These are phyloP conservation scores for Hydrolagus affinis DNA, from an alignment of 2,113 vertebrate genomes.

Conservation along the genomic window DNA sequence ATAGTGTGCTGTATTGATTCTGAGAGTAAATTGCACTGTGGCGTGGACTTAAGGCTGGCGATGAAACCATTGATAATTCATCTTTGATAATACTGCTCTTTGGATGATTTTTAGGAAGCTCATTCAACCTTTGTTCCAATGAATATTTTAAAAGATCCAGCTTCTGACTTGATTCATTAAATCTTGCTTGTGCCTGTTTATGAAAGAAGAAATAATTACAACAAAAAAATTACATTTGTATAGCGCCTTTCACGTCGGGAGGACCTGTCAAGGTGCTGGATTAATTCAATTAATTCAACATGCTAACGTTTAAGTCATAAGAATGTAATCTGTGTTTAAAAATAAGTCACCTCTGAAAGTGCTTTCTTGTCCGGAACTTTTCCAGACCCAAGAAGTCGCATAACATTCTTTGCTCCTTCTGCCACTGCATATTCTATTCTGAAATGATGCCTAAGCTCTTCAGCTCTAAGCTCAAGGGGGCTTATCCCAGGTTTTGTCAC, in stretches of 20 bases:
- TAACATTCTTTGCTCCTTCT: constrained; percentile 96
- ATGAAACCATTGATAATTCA: constrained; percentile 78
- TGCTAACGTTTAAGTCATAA: not conserved
- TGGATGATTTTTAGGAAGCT: constrained; percentile 90
- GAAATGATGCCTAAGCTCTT: constrained; percentile 93
- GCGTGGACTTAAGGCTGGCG: constrained; percentile 81
- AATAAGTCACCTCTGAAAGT: constrained; percentile 79
- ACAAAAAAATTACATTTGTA: no score
- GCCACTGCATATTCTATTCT: constrained; percentile 95
- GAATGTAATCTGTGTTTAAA: constrained; percentile 13
- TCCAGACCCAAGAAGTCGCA: constrained; percentile 91
- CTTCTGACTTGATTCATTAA: constrained; percentile 96
- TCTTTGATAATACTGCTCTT: constrained; percentile 88
- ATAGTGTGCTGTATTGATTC: constrained; percentile 91
- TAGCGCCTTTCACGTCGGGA: no score
- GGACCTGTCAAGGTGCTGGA: no score
- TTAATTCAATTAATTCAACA: constrained; percentile 4
- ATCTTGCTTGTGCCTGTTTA: constrained; percentile 81
- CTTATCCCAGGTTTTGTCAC: constrained; percentile 91
- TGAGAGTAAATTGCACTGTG: constrained; percentile 88
- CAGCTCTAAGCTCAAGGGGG: constrained; percentile 91
- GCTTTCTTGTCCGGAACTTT: constrained; percentile 94
- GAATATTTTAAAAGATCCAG: constrained; percentile 90
- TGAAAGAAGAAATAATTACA: constrained; percentile 36
- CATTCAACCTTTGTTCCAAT: constrained; percentile 85